Conservation (phyloP, 1,140 invertebrate genomes). For the Drosophila azteca region DNA sequence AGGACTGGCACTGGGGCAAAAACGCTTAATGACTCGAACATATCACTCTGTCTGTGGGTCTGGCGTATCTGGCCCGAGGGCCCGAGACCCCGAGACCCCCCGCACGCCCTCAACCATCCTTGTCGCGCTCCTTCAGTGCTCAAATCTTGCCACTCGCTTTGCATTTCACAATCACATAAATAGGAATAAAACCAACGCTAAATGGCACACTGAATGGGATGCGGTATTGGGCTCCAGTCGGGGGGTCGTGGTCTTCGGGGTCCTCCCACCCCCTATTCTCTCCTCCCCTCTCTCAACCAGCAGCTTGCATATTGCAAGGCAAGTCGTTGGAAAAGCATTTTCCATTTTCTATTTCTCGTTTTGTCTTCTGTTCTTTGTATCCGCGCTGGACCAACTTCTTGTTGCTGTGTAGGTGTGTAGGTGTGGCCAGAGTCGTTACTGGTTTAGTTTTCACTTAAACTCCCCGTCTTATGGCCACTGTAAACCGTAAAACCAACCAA, state of each 20-base stretch:
- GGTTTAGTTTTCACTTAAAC: slow-evolving; percentile 38
- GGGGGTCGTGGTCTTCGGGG: not conserved
- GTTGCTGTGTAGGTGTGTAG: slow-evolving; percentile 8
- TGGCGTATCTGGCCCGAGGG: slow-evolving; percentile 56
- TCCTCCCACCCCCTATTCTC: not conserved
- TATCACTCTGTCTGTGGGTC: slow-evolving; percentile 49
- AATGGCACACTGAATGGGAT: slow-evolving; percentile 34
- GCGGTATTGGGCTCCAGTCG: not conserved
- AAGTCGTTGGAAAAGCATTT: slow-evolving; percentile 29
- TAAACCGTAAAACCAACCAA: too few species aligned
- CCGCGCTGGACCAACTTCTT: slow-evolving; percentile 16
- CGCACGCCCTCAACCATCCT: slow-evolving; percentile 15
- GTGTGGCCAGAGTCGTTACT: slow-evolving; percentile 39
- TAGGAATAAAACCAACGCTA: slow-evolving; percentile 64
- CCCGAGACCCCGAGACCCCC: too few species aligned
- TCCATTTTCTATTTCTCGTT: slow-evolving; percentile 18
- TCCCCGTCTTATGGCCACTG: slow-evolving; percentile 34
- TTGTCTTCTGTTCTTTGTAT: slow-evolving; percentile 40
- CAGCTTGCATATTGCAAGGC: slow-evolving; percentile 27
- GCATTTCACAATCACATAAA: slow-evolving; percentile 77
- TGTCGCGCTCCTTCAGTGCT: slow-evolving; percentile 16
- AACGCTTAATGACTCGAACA: slow-evolving; percentile 71
- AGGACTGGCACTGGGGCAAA: slow-evolving; percentile 21
- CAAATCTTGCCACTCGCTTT: slow-evolving; percentile 58
- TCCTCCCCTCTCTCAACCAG: slow-evolving; percentile 17